A percentile compares a stretch with the other conserved stretches of the same genome.
Evolutionary conservation across 2,797 vertebrate species (phyloP).

Genomic region (Chiroxiphia lanceolata): DNA sequence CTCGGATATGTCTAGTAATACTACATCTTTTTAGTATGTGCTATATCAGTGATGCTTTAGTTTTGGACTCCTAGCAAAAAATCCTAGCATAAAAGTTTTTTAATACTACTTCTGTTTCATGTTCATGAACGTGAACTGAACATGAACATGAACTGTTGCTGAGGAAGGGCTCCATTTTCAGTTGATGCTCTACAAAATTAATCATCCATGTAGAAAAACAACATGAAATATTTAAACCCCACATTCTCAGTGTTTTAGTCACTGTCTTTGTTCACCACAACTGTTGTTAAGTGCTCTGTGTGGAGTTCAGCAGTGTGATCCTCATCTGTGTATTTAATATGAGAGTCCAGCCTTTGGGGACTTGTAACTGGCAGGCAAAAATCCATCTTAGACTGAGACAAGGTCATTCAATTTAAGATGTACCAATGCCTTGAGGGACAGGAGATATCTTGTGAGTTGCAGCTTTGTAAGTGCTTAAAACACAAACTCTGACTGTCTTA

Average conservation of each 20-base stretch:
- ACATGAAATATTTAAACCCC: not conserved
- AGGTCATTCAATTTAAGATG: not conserved
- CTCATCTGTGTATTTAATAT: not conserved
- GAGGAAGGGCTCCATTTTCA: not conserved
- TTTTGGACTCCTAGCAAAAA: not conserved
- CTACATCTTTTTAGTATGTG: not conserved
- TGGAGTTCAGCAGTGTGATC: not conserved
- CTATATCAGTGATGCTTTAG: not conserved
- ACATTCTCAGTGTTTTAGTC: not conserved
- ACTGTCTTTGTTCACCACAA: not conserved
- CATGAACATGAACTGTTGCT: no score
- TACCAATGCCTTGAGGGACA: not conserved
- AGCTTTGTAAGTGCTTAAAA: conserved; percentile 6
- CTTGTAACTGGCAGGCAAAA: not conserved
- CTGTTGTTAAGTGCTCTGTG: not conserved
- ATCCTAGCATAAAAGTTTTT: not conserved
- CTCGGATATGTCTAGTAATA: not conserved
- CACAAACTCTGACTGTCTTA: not conserved
- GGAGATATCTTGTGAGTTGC: not conserved
- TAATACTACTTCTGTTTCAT: not conserved
- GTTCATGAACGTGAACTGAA: no score
- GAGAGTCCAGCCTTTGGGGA: not conserved
- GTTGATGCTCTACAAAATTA: not conserved
- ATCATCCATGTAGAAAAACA: not conserved
- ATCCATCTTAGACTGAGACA: not conserved